These are phyloP conservation scores for Liparis tanakae DNA, from an alignment of 2,797 vertebrate genomes.

Conservation along the genomic window DNA sequence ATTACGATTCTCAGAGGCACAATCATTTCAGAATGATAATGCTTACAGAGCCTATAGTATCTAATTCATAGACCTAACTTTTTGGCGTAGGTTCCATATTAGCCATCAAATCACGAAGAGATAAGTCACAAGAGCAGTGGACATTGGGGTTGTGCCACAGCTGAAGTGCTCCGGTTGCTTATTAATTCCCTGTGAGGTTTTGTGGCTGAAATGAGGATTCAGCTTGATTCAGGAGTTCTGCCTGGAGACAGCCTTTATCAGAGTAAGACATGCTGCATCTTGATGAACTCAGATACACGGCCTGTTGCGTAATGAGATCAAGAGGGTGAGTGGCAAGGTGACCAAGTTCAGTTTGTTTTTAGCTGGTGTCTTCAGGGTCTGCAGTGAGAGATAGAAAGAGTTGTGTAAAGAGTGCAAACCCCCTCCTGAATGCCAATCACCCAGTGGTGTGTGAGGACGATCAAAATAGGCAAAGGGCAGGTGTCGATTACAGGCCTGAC, in stretches of 20 bases:
- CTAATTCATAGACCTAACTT: not conserved
- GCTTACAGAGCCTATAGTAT: not conserved
- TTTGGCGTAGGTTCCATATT: not conserved
- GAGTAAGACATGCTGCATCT: slow-evolving; percentile 1
- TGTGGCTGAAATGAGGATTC: slow-evolving; percentile 29
- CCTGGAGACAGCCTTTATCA: slow-evolving; percentile 42
- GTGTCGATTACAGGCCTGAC: slow-evolving; percentile 80
- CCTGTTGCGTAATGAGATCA: slow-evolving; percentile 14
- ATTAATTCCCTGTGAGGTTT: slow-evolving; percentile 30
- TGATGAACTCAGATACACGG: slow-evolving; percentile 3
- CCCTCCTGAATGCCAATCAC: slow-evolving; percentile 67
- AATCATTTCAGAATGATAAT: not conserved
- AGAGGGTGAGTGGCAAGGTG: not conserved
- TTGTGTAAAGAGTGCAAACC: slow-evolving; percentile 33
- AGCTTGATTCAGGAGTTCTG: slow-evolving; percentile 37
- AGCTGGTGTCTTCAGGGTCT: not conserved
- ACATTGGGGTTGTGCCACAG: slow-evolving; percentile 24
- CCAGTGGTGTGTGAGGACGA: slow-evolving; percentile 65
- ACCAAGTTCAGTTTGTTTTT: not conserved
- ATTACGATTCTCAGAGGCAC: not conserved
- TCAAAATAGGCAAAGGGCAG: slow-evolving; percentile 84
- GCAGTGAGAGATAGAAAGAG: not conserved
- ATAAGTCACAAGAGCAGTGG: slow-evolving; percentile 1
- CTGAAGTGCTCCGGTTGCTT: slow-evolving; percentile 34
- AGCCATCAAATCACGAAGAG: not conserved